Conservation (phyloP, 1,140 invertebrate genomes). For the Drosophila saltans region DNA sequence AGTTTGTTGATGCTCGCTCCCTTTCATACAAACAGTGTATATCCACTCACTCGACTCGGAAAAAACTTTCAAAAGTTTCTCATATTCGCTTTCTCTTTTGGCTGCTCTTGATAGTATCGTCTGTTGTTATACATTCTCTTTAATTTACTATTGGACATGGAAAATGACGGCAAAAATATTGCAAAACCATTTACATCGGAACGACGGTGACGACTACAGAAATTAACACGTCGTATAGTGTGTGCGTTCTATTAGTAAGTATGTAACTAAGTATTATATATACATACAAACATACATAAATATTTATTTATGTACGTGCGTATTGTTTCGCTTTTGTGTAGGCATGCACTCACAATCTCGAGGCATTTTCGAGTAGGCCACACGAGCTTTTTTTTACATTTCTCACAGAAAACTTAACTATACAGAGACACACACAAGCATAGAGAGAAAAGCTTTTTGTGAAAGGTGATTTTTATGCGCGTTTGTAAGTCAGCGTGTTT, state of each 20-base stretch:
- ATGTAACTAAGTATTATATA: slow-evolving; percentile 7
- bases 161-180: slow-evolving; percentile 42
- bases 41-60: slow-evolving; percentile 27
- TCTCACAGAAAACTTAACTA: slow-evolving; percentile 19
- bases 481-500: slow-evolving; percentile 60
- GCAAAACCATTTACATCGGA: slow-evolving; percentile 57
- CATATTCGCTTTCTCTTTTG: slow-evolving; percentile 53
- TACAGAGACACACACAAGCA: slow-evolving; percentile 52
- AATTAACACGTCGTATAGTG: slow-evolving; percentile 45
- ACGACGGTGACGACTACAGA: slow-evolving; percentile 59
- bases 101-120: slow-evolving; percentile 37
- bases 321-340: slow-evolving; percentile 48
- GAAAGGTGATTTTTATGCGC: slow-evolving; percentile 75
- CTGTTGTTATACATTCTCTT: slow-evolving; percentile 38
- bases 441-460: slow-evolving; percentile 78
- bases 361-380: slow-evolving; percentile 31
- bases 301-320: slow-evolving; percentile 29
- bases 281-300: slow-evolving; percentile 21
- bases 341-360: slow-evolving; percentile 18
- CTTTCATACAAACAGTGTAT: slow-evolving; percentile 39
- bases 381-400: slow-evolving; percentile 68
- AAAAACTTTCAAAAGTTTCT: slow-evolving; percentile 55
- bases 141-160: slow-evolving; percentile 37
- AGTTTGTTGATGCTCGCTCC: slow-evolving; percentile 60
- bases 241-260: slow-evolving; percentile 19